Percentiles rank a stretch among this genome's conserved stretches.
These are phyloP conservation scores for Parnassius mnemosyne DNA, from an alignment of 2,888 invertebrate species.

Conservation along the genomic window DNA sequence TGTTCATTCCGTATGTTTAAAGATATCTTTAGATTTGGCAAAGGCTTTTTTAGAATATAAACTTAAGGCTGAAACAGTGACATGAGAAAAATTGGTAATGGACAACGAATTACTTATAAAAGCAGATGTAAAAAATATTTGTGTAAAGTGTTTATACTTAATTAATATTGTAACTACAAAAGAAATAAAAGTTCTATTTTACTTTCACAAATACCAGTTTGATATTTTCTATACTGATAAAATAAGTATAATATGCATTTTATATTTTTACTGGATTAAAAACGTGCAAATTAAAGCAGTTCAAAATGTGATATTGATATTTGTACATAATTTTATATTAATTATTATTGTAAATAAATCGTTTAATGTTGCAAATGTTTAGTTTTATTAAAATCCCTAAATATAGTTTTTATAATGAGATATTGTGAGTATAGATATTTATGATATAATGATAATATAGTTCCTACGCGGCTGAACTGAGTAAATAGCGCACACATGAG, in stretches of 20 bases:
- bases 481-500: too few relatives aligned
- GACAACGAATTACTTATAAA: too few relatives aligned
- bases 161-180: not conserved
- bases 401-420: too few relatives aligned
- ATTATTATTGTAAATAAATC: conserved; percentile 25
- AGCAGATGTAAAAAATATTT: too few relatives aligned
- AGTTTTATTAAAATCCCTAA: conserved; percentile 9
- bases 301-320: conserved; percentile 34
- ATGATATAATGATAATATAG: too few relatives aligned
- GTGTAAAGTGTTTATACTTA: not conserved
- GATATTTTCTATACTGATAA: not conserved
- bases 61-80: not conserved
- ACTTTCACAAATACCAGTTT: not conserved
- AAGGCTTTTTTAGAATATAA: not conserved
- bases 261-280: not conserved
- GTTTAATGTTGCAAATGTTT: conserved; percentile 7
- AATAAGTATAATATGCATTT: not conserved
- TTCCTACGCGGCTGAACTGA: too few relatives aligned
- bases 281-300: conserved; percentile 30
- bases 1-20: not conserved
- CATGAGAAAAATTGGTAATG: too few relatives aligned
- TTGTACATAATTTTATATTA: conserved; percentile 36
- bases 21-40: not conserved
- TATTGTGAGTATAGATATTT: too few relatives aligned
- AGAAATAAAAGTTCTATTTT: not conserved